phyloP scores from a whole-genome alignment of 2,797 vertebrate species.

The Sciurus carolinensis region DNA sequence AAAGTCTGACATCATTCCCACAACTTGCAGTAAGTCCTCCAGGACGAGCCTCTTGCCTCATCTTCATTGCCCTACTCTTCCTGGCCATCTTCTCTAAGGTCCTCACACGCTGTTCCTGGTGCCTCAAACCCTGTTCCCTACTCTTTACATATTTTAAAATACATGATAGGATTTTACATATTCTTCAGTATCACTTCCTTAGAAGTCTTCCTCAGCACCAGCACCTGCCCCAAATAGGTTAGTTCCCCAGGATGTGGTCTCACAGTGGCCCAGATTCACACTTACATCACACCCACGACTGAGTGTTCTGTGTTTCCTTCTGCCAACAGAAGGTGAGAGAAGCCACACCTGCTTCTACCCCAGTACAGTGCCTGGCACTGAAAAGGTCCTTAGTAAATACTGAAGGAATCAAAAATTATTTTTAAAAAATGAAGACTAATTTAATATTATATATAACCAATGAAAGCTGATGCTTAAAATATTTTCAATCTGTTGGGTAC shows the following conservation, averaged over 20 bases:
- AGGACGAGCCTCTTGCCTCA: neutral
- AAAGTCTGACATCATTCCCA: neutral
- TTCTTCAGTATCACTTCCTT: neutral
- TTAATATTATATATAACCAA: constrained; percentile 29
- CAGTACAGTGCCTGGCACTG: neutral
- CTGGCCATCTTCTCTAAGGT: neutral
- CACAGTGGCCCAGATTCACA: neutral
- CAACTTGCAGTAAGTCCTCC: neutral
- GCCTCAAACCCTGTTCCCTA: neutral
- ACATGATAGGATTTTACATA: neutral
- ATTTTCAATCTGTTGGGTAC: neutral
- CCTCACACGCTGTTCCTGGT: neutral
- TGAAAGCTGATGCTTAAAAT: constrained; percentile 25
- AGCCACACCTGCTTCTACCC: neutral
- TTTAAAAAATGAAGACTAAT: neutral
- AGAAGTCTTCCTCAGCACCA: neutral
- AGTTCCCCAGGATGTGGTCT: neutral
- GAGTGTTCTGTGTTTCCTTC: neutral
- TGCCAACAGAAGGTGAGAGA: neutral
- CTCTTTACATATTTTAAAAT: neutral
- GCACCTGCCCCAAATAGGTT: neutral
- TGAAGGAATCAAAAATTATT: constrained; percentile 12
- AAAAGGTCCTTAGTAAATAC: neutral
- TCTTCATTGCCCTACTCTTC: neutral
- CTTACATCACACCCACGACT: neutral